Evolutionary conservation across 2,888 invertebrate species (phyloP), one percentile per base, ranked within the genome.

Genomic region (Pterobdella sp.): DNA sequence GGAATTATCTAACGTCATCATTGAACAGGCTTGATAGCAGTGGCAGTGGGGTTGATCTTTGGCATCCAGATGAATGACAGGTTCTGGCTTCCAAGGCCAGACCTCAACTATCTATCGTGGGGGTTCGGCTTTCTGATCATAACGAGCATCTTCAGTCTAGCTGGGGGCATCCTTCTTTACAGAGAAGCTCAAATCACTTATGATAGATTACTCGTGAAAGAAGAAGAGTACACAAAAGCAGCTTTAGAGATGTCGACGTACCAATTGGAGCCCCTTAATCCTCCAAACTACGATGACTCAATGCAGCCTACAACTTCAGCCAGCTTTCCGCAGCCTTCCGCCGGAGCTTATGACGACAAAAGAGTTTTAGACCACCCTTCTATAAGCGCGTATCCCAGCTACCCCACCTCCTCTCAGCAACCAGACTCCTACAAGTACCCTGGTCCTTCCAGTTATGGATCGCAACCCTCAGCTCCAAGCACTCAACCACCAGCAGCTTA

Each of bases 51-150:
- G 0, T 42, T 76, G 56, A 63, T 78, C 31, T 77, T 77, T 66
- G 79, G 78, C 26, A 70, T 73, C 35, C 74, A 78, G 72, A 74
- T 75, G 36, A 75, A 77, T 35, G 79, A 79, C 71, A 74, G 79
- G 64, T 71, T 76, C 56, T 79, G 79, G 79, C 76, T 79, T 74
- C 79, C 79, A 1, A 71, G 79, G n/a, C 79, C 79, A 0, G 79
- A 79, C 70, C 72, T 75, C 72, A 78, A 78, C 74, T 78, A 77
- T 72, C 69, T 79, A 18, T 77, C 78, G 4, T 79, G 79, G 79
- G 78, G 79, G 26, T 79, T 72, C 56, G 79, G 78, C 29, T 78
- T 78, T 74, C 74, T 76, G 65, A 76, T 78, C 66, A 76, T 78
- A 14, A 68, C 76, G 10, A 78, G 77, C 42, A 73, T 78, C 18